Base-by-base conservation (phyloP, 2,113 vertebrate genomes). In the Austrofundulus limnaeus region DNA sequence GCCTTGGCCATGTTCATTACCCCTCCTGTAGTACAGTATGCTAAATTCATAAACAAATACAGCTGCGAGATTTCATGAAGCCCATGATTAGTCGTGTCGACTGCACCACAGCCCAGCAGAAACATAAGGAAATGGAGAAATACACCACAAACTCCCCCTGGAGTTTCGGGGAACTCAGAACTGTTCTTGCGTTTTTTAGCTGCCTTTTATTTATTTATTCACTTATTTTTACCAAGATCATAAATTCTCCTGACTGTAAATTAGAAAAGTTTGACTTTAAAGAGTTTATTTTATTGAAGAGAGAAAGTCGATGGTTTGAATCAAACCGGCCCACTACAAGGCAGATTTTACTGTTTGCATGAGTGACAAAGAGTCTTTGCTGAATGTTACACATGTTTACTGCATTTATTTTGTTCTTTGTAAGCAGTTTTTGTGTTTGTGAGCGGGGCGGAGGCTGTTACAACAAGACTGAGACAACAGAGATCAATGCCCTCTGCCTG, bases 1-100 rank as follows among this genome's bases (percentile, higher is more conserved):
- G 65, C 49, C 61, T 49, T 21, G 11, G 75, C 65, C 71, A 62
- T 57, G 65, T 80, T 72, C 75, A 83, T 82, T 78, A 74, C 72
- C 57, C 69, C 70, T 63, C 67, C 70, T 80, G 71, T 70, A 62
- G 51, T 64, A 72, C 65, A 73, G 77, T 64, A 70, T 61, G 63
- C 67, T 63, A 52, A 58, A 80, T 61, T 63, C 67, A 78, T 79
- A 87, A 88, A 87, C 80, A 90, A 85, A 88, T 75, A 83, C 75
- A 84, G 81, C 84, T 83, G 84, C 81, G 57, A 81, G 76, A 28
- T 80, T 77, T 78, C 72, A 77, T 76, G 75, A 43, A 16, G 57
- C 52, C 69, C 77, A 65, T 72, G 75, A 89, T 84, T 80, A 78
- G 70, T 67, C 51, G 64, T 50, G 74, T 75, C 8, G 70, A 57